Percentiles rank a stretch among this genome's conserved stretches.
phyloP scores from a whole-genome alignment of 2,797 vertebrate genomes.

The Chloroceryle inda region DNA sequence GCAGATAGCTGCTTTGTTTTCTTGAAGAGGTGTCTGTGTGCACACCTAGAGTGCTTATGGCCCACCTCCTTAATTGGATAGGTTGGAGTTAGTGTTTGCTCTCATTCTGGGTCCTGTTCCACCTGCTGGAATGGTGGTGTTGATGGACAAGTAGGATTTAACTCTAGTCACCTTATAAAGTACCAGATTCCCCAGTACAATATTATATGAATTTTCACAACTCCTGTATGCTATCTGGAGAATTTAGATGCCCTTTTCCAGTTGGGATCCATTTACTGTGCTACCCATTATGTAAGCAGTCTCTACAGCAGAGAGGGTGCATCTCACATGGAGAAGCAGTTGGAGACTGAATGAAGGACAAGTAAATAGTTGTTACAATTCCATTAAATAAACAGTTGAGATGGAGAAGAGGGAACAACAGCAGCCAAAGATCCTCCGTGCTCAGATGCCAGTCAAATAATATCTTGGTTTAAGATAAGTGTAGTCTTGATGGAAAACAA shows the following conservation, averaged over 20 bases:
- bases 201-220: neutral
- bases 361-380: neutral
- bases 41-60: neutral
- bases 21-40: neutral
- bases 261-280: neutral
- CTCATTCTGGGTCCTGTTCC: neutral
- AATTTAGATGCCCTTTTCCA: neutral
- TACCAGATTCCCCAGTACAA: neutral
- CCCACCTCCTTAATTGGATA: too few species aligned
- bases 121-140: neutral
- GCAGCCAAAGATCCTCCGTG: neutral
- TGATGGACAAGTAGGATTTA: neutral
- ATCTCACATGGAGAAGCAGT: neutral
- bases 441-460: neutral
- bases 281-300: neutral
- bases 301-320: neutral
- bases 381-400: neutral
- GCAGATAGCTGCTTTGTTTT: neutral
- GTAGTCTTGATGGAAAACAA: neutral
- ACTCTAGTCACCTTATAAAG: neutral
- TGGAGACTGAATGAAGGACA: neutral
- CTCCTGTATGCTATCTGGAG: neutral
- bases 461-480: neutral
- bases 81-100: neutral
- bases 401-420: neutral